phyloP scores from a whole-genome alignment of 30 jellyfish, hydroid and myxozoan species.

The Aurelia aurita region DNA sequence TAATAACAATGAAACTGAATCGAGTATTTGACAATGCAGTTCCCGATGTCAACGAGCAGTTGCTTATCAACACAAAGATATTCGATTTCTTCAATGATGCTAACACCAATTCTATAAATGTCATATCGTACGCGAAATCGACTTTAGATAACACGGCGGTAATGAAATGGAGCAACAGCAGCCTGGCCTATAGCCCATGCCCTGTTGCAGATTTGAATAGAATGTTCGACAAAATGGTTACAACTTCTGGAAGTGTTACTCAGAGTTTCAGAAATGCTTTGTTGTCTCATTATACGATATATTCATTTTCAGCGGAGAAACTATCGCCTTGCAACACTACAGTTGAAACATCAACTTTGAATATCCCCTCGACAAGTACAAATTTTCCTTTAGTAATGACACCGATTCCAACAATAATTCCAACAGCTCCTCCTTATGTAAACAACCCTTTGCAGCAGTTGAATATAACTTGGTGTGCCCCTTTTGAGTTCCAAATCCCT shows the following conservation, averaged over 20 bases:
- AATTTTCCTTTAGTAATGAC: neutral
- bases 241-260: slow-evolving; percentile 17
- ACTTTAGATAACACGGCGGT: slow-evolving; percentile 17
- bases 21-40: slow-evolving; percentile 75
- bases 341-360: neutral
- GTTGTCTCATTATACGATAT: slow-evolving; percentile 63
- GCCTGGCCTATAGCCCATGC: slow-evolving; percentile 78
- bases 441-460: slow-evolving; percentile 33
- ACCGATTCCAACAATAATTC: slow-evolving; percentile 45
- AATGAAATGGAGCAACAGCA: slow-evolving; percentile 86
- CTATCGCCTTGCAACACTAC: slow-evolving; percentile 47
- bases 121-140: slow-evolving; percentile 53
- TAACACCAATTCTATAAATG: slow-evolving; percentile 45
- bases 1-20: slow-evolving; percentile 40
- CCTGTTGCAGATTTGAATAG: slow-evolving; percentile 16
- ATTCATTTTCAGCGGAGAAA: slow-evolving; percentile 12
- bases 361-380: neutral
- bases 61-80: slow-evolving; percentile 71
- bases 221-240: slow-evolving; percentile 30
- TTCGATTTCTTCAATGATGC: slow-evolving; percentile 74
- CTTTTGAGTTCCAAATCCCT: slow-evolving; percentile 56
- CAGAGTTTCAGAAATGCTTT: slow-evolving; percentile 48
- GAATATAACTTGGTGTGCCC: slow-evolving; percentile 60
- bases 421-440: slow-evolving; percentile 11
- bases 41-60: slow-evolving; percentile 89